These are phyloP conservation scores for Takifugu bimaculatus DNA, from an alignment of 2,113 vertebrate genomes.

Conservation along the genomic window DNA sequence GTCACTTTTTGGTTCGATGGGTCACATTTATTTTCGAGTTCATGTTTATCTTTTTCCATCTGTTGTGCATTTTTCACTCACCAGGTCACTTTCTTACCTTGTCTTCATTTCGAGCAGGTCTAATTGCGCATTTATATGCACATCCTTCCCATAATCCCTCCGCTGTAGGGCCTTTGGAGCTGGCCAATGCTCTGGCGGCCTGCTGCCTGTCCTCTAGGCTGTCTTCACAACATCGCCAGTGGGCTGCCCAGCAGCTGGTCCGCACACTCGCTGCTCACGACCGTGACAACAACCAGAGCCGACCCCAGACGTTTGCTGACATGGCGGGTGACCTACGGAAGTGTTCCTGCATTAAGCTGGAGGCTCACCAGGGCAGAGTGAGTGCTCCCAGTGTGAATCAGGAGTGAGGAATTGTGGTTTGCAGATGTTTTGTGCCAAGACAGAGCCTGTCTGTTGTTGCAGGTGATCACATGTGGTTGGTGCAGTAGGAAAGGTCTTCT, in stretches of 20 bases:
- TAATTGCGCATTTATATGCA: conserved; percentile 90
- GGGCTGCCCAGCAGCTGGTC: conserved; percentile 96
- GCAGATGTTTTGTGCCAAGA: neutral
- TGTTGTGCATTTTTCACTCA: conserved; percentile 63
- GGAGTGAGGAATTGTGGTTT: accelerated
- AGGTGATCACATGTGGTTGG: conserved; percentile 96
- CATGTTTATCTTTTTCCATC: conserved; percentile 16
- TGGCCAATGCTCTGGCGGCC: conserved; percentile 96
- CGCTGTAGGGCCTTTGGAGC: conserved; percentile 96
- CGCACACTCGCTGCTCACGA: conserved; percentile 93
- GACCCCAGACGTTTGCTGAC: conserved; percentile 91
- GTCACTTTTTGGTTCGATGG: conserved; percentile 20
- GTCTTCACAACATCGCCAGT: conserved; percentile 96
- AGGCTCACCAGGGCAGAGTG: conserved; percentile 96
- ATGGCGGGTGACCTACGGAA: conserved; percentile 94
- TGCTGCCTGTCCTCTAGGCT: conserved; percentile 96
- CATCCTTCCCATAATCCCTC: conserved; percentile 88
- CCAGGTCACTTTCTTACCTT: conserved; percentile 63
- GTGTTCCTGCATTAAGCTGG: conserved; percentile 91
- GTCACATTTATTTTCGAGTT: conserved; percentile 1
- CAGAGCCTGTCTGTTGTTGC: neutral
- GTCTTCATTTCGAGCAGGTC: conserved; percentile 85
- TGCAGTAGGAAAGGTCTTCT: conserved; percentile 88
- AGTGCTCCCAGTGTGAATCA: conserved; percentile 1
- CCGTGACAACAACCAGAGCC: conserved; percentile 91